Evolutionary conservation across 1,140 invertebrate species (phyloP), one percentile per base, ranked within the genome.

Genomic region (Megalonaias nervosa): DNA sequence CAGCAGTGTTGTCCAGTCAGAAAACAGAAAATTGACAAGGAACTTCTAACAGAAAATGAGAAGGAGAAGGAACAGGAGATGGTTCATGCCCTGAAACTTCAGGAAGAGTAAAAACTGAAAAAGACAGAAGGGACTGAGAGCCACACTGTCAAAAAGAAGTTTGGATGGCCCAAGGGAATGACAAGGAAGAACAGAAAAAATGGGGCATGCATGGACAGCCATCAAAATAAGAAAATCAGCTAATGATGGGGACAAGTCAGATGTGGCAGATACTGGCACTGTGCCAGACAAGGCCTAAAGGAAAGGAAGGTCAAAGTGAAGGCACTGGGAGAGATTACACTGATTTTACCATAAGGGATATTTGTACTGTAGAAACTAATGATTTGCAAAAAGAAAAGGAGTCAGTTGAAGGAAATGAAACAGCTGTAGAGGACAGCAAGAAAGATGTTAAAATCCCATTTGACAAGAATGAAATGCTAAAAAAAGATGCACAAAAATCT

Each of bases 1-100:
- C 79, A 78, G 61, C 69, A 77, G 48, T 83, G 86, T 38, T 87
- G 86, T 77, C 72, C 70, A 9, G 76, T 84, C 4, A 81, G 81
- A 61, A 80, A 82, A 31, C 58, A 81, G 16, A 80, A 73, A 38
- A 31, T 80, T 31, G 72, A 79, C 17, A 73, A 71, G 23, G 80
- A 75, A 9, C 17, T 67, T 57, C 69, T 87, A 21, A 80, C 80
- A 15, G 73, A 70, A 21, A 79, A 83, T 19, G 82, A 87, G 56
- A 65, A 79, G 56, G 67, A 66, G 23, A 82, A 81, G 64, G 86
- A 87, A 67, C 74, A 71, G 15, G 70, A 80, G 13, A 78, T 86
- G 23, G 56, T 77, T 26, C 71, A 78, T 21, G 75, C 76, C 38
- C 76, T 80, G 17, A 17, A 81, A 81, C 74, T 79, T 72, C 5